Base-by-base conservation (phyloP, 2,113 vertebrate species). In the Macrotus californicus region DNA sequence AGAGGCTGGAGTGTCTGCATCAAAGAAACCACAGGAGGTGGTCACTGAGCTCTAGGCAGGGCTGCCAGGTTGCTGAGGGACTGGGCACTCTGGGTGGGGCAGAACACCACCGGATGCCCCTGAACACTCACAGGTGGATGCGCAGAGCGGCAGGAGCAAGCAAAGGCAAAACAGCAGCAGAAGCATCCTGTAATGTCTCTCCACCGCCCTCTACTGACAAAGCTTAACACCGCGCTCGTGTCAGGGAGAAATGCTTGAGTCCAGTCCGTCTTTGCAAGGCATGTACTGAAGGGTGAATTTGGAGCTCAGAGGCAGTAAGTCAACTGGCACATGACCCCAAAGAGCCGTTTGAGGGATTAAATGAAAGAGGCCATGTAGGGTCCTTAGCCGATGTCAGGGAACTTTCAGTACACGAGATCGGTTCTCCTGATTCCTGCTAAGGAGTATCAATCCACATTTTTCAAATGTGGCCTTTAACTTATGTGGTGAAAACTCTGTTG, bases 141-240 rank as follows among this genome's bases (percentile, higher is more conserved):
- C 5, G 14, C 3, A 31, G 66, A 59, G 66, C 9, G 6, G 24
- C 7, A 6, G 41, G 26, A 66, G 36, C 59, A 56, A 96, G 34
- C 15, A 34, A 76, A 88, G 70, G 36, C 26, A 29, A 70, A 66
- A 7, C 3, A 41, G 26, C 21, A 24, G 7, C 54, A 14, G 59
- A 61, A 77, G 43, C 26, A 12, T 67, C 73, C 12, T 5, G 6
- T 6, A 22, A 10, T 3, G 80, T 73, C 77, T 81, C 91, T 90
- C 67, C 70, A 16, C 81, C 41, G 34, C 88, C 93, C 88, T 96
- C 97, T 96, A 31, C 79, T 88, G 96, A 76, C 64, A 15, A 43
- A 85, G 21, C 13, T 41, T n/a, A 34, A 21, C 41, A 15, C 1
- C 10, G 18, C 34, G 21, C 10, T 70, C 29, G 0, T 4, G 7